phyloP scores from a whole-genome alignment of 1,140 invertebrate genomes.

The Lordiphosa collinella region DNA sequence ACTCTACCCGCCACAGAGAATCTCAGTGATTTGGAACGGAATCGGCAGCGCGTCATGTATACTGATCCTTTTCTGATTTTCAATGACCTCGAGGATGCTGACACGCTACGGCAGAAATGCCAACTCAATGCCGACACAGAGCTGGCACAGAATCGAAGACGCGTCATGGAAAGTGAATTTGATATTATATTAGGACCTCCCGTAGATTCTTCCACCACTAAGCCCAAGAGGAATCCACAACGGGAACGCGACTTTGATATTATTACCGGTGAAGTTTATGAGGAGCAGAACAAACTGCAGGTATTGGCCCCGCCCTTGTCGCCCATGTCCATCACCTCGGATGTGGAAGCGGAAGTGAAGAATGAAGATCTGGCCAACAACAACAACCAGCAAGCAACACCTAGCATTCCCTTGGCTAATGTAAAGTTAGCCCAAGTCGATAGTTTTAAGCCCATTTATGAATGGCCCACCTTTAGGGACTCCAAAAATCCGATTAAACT shows the following conservation, averaged over 20 bases:
- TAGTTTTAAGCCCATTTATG: neutral
- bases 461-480: neutral
- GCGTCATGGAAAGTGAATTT: slow-evolving; percentile 52
- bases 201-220: too few species aligned
- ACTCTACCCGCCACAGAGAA: slow-evolving; percentile 5
- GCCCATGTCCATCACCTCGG: slow-evolving; percentile 76
- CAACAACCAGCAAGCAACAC: slow-evolving; percentile 8
- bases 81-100: slow-evolving; percentile 36
- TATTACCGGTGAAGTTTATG: neutral
- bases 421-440: too few species aligned
- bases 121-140: slow-evolving; percentile 28
- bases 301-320: slow-evolving; percentile 18
- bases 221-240: neutral
- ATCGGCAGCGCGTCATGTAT: slow-evolving; percentile 62
- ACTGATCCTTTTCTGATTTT: slow-evolving; percentile 44
- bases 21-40: slow-evolving; percentile 60
- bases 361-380: slow-evolving; percentile 28
- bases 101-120: slow-evolving; percentile 12
- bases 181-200: slow-evolving; percentile 24
- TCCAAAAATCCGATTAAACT: neutral
- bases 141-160: slow-evolving; percentile 29
- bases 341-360: slow-evolving; percentile 24
- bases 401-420: too few species aligned
- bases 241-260: neutral
- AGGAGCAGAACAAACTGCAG: neutral